Base-by-base conservation (phyloP, 2,888 invertebrate species). In the Drosophila stalkeri region DNA sequence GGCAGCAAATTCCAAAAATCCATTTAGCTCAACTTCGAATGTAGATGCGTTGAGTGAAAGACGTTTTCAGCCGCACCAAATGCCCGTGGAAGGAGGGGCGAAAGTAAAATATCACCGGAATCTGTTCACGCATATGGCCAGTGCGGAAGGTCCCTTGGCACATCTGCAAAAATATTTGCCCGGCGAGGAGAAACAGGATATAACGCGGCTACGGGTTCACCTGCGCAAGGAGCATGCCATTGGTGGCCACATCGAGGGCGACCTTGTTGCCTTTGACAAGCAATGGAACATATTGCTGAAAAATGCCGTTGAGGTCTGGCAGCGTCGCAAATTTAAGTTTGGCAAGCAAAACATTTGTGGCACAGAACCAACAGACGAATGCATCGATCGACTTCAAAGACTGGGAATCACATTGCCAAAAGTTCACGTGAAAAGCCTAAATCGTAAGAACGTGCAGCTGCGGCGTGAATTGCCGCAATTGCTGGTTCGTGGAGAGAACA, bases 201-300 rank as follows among this genome's bases (percentile, higher is more conserved):
- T 23, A 41, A 51, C 60, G 1, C 80, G 82, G 4, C 71, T 93
- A 3, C 90, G 86, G 41, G 86, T 93, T 49, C 95, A 95, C 89
- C 97, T 97, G 0, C 94, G 98, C 62, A 95, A 95, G 80, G 95
- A 95, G 31, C 94, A 93, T 43, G 95, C 95, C 14, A 93, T 98
- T 31, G 94, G 98, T 64, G 98, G 98, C 4, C 95, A 95, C 72
- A 95, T 97, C 71, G 95, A 95, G 72, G 99, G 97, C 1, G 96
- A 95, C 80, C 93, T 99, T 33, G 94, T 96, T 20, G 97, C 97
- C 3, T 99, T 97, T 92, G 99, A 99, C 93, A 98, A 97, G 91
- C 98, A 98, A 92, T 98, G 98, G 97, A 99, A 99, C 93, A 92
- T 99, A 83, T 96, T 97, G 7, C 93, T 99, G 61, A 94, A 95